Evolutionary conservation across 2,797 vertebrate genomes (phyloP).

Genomic region (Eulemur albifrons): DNA sequence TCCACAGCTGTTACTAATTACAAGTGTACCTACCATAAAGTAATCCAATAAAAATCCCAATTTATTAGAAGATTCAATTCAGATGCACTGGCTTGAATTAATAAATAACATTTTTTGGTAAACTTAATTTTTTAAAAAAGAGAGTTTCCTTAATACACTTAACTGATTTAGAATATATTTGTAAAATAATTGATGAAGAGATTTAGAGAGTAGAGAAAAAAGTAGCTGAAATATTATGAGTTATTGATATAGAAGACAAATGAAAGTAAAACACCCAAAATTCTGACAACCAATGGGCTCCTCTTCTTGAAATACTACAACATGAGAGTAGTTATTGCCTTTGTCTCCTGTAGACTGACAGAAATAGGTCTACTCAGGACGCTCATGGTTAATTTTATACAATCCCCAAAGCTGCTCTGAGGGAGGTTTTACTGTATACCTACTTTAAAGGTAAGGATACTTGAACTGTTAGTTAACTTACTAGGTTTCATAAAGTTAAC

Average conservation of each 20-base stretch:
- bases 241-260: neutral
- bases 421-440: neutral
- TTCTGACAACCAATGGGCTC: neutral
- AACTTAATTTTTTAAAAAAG: neutral
- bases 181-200: neutral
- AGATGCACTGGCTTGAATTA: neutral
- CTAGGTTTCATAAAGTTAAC: neutral
- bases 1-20: constrained; percentile 45
- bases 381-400: neutral
- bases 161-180: neutral
- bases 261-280: neutral
- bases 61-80: neutral
- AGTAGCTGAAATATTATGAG: neutral
- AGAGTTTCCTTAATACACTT: neutral
- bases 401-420: neutral
- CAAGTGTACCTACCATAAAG: neutral
- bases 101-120: neutral
- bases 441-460: neutral
- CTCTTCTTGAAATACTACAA: neutral
- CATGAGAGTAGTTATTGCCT: neutral
- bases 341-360: neutral
- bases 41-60: neutral
- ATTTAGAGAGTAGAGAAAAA: neutral
- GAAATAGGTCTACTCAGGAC: neutral
- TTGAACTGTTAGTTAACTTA: neutral